These are phyloP conservation scores for Thalassoma bifasciatum DNA, from an alignment of 2,113 vertebrate species.

Conservation along the genomic window DNA sequence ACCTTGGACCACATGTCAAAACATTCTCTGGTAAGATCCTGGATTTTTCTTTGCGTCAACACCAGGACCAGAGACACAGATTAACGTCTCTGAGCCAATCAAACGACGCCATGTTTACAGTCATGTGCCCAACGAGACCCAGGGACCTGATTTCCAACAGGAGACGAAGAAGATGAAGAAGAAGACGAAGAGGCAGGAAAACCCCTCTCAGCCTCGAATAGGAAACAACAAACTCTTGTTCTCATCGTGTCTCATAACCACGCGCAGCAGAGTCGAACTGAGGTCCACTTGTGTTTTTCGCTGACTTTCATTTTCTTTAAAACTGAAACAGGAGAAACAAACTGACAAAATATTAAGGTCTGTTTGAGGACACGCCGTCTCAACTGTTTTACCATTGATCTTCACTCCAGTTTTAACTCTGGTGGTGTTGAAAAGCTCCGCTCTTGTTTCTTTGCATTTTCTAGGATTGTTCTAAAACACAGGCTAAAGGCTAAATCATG, in stretches of 20 bases:
- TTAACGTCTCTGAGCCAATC: constrained; percentile 38
- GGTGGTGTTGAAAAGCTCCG: too few species aligned
- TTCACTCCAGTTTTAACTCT: too few species aligned
- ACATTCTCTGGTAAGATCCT: constrained; percentile 57
- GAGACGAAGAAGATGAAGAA: constrained; percentile 6
- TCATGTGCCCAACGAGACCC: constrained; percentile 2
- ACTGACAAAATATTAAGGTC: too few species aligned
- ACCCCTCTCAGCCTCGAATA: background rate
- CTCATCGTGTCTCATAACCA: background rate
- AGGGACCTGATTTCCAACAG: background rate
- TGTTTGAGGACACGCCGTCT: too few species aligned
- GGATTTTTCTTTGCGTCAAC: constrained; percentile 47
- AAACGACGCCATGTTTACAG: constrained; percentile 19
- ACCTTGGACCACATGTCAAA: constrained; percentile 70
- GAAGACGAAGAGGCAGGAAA: too few species aligned
- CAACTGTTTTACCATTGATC: too few species aligned
- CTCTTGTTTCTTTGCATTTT: too few species aligned
- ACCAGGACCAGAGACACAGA: constrained; percentile 11
- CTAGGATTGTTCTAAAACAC: too few species aligned
- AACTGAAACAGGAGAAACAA: too few species aligned
- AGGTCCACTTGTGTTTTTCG: background rate
- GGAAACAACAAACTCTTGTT: constrained; percentile 16
- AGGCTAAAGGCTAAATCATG: too few species aligned
- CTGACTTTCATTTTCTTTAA: too few species aligned
- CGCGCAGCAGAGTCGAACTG: background rate